Evolutionary conservation across 2,113 vertebrate species (phyloP), one percentile per base, ranked within the genome.

Genomic region (Anhinga rufa): DNA sequence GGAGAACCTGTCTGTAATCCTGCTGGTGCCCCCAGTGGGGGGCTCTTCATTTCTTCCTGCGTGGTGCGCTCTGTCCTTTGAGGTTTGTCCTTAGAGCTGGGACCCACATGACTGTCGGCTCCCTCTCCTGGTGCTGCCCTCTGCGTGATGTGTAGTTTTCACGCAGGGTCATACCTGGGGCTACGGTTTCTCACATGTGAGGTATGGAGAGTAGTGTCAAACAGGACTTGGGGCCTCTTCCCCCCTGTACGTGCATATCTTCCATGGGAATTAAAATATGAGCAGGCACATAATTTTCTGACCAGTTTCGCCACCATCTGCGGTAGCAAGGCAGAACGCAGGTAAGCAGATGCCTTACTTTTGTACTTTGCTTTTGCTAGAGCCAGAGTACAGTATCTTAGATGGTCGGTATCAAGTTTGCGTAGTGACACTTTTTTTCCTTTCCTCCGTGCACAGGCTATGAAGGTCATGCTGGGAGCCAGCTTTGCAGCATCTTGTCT

Each of bases 101-200:
- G n/a, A 40, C 34, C 28, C 7, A 0, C 9, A 19, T 24, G 36
- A 31, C 34, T n/a, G 22, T 17, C 34, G n/a, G 40, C 46, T 32
- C 46, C 49, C n/a, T 44, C 34, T 60, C 14, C 36, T 42, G 18
- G 3, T 48, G 31, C 31, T 55, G 54, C 32, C 36, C 15, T 61
- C 54, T 14, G 25, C 25, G 2, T 14, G 9, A 21, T 17, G 49
- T 26, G 36, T 29, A 24, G 46, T 52, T 76, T 78, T 72, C 46
- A 51, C 65, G 10, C 17, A 34, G 36, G n/a, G 11, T 32, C 6
- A 1, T 21, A 2, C 9, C 10, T 66, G 55, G 25, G 61, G 22
- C 36, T 64, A 4, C 1, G 0, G 46, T 48, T 82, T 71, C 48
- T 88, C 20, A 9, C 0, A 0, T 46, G 24, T 22, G 48, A 68